Percentiles rank a stretch among this genome's conserved stretches.
phyloP scores from a whole-genome alignment of 53 echinoderm and acorn worm species.

The Crossaster papposus region DNA sequence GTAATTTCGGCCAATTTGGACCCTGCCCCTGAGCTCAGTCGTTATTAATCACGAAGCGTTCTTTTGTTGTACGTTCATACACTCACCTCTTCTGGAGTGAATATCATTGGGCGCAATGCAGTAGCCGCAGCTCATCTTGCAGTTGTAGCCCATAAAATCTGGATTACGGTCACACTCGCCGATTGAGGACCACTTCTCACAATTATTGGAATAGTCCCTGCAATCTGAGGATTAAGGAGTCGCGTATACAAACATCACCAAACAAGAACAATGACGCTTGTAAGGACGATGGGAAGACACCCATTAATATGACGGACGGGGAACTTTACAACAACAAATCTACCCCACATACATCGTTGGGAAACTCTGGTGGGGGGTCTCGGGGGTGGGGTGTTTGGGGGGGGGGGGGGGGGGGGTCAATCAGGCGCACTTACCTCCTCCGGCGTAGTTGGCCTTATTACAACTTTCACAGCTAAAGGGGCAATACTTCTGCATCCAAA shows the following conservation, averaged over 20 bases:
- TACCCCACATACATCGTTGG: no score
- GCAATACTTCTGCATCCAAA: slow-evolving; percentile 88
- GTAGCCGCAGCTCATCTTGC: slow-evolving; percentile 80
- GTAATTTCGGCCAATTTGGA: no score
- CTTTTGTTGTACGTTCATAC: no score
- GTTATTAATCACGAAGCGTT: no score
- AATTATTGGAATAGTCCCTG: slow-evolving; percentile 75
- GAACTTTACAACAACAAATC: no score
- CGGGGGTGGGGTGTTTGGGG: no score
- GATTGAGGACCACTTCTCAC: slow-evolving; percentile 77
- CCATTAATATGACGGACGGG: no score
- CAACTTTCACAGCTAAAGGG: slow-evolving; percentile 83
- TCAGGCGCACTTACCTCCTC: slow-evolving; percentile 26
- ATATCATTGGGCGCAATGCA: slow-evolving; percentile 65
- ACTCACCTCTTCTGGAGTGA: slow-evolving; percentile 61
- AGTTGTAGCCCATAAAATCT: slow-evolving; percentile 79
- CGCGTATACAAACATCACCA: not conserved
- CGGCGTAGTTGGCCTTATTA: slow-evolving; percentile 47
- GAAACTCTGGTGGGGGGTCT: no score
- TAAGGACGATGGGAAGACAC: no score
- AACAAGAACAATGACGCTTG: not conserved
- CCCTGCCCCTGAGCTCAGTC: no score
- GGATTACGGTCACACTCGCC: slow-evolving; percentile 87
- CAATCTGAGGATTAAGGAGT: slow-evolving; percentile 47
- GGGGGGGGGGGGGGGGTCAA: no score